Base-by-base conservation (phyloP, 2,113 vertebrate genomes). In the Saguinus imperator region DNA sequence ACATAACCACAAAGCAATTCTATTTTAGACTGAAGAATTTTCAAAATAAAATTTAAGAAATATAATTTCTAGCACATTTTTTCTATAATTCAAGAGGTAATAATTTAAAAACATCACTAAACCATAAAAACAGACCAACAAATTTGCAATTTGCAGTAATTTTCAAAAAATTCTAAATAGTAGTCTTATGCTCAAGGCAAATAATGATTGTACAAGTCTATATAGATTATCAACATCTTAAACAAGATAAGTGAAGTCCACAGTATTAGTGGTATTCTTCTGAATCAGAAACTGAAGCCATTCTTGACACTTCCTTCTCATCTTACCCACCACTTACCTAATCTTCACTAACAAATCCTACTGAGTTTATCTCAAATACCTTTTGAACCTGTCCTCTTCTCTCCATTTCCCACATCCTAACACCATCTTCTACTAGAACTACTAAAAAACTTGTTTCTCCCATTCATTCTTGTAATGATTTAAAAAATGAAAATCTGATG, bases 11-110 rank as follows among this genome's bases (percentile, higher is more conserved):
- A 10, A 87, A 76, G 57, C 29, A 52, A 88, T 61, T 91, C 25
- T 91, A 57, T 83, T 87, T 76, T 70, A 89, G 23, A 61, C 57
- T 8, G 0, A 40, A 52, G 27, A 81, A 58, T 0, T 52, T 68
- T 84, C 72, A 77, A 0, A 84, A 73, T 68, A 18, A 29, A 95
- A 55, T 35, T 48, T 80, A 82, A 92, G 37, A 50, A 73, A 79
- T 43, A 6, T 70, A 88, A 90, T 86, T 94, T 77, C 95, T n/a
- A 97, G 95, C 13, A 85, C 61, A 95, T 85, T 88, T 94, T 94
- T 97, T 93, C 85, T 81, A 61, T 89, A 70, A 92, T 72, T 87
- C 43, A 94, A 76, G 20, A 88, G 43, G 52, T 79, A 80, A 93
- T 13, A 58, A 57, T 45, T 48, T 77, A 27, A 93, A 96, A 11